Conservation (phyloP, 64 coral and sea anemone species). For the Astreopora myriophthalma region DNA sequence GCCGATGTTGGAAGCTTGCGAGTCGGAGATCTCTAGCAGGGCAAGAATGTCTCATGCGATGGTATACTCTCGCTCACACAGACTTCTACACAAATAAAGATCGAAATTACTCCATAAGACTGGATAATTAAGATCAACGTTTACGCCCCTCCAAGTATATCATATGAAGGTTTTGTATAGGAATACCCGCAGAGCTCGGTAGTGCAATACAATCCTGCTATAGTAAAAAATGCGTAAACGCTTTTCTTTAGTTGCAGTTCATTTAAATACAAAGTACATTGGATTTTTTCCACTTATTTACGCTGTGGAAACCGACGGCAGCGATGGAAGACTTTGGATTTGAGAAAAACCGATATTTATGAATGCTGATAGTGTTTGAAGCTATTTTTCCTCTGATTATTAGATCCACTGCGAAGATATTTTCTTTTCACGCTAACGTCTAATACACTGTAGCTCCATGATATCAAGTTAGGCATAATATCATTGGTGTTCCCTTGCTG, state of each 20-base stretch:
- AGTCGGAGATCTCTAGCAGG: background rate
- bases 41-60: background rate
- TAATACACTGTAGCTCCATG: no score
- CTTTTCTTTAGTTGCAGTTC: background rate
- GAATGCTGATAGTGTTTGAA: background rate
- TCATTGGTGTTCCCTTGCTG: no score
- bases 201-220: background rate
- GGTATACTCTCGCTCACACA: background rate
- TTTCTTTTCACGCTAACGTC: no score
- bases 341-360: background rate
- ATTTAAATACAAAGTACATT: background rate
- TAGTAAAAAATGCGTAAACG: background rate
- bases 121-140: background rate
- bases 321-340: background rate
- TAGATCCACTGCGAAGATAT: background rate
- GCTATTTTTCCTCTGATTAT: background rate
- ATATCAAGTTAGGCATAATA: no score
- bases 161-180: background rate
- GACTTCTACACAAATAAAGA: background rate
- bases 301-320: background rate
- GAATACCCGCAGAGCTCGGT: background rate
- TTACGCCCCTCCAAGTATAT: background rate
- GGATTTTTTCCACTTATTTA: no score
- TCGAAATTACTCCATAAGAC: background rate
- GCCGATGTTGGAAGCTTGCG: constrained; percentile 4